Base-by-base conservation (phyloP, 1,140 invertebrate species). In the Rhyzopertha dominica region DNA sequence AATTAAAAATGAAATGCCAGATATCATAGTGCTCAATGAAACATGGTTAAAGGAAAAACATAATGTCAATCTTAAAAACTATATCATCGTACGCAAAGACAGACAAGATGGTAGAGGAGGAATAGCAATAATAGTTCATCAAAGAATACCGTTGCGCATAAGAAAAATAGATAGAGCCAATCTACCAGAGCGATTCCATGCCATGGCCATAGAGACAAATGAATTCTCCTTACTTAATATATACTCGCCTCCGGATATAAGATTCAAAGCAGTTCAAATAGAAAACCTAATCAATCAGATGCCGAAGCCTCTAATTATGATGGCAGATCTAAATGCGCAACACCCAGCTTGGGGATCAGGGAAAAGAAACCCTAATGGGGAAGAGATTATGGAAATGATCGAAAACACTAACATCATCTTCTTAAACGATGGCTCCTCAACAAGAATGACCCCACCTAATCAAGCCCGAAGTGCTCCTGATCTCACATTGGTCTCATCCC, bases 391-490 rank as follows among this genome's bases (percentile, higher is more conserved):
- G 18, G 22, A 39, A 5, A 10, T 39, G n/a, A 35, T 42, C 5
- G 4, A 24, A 1, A 14, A 9, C 14, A 32, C 13, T 22, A 29
- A 42, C 18, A 19, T 29, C 5, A 12, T 9, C 13, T 2, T 32
- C 7, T 31, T 42, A 12, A 42, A 42, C 13, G 29, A 29, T 30
- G 40, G 40, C 16, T 18, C 26, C 2, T 18, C 25, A 2, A 42
- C 40, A n/a, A 42, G 40, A 32, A 20, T 42, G 8, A 42, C 40
- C 3, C 4, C 14, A 9, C 40, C 40, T 13, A 23, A 23, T 9
- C 4, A 17, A 9, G 20, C 18, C n/a, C 7, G 5, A 8, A 42
- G 40, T 20, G 25, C 28, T 14, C 26, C 28, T 17, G 40, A 42
- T 22, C 13, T 42, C 3, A 16, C 40, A 13, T 17, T 42, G 16